phyloP scores from a whole-genome alignment of 2,797 vertebrate species.

The Alcedo quadribrachys region DNA sequence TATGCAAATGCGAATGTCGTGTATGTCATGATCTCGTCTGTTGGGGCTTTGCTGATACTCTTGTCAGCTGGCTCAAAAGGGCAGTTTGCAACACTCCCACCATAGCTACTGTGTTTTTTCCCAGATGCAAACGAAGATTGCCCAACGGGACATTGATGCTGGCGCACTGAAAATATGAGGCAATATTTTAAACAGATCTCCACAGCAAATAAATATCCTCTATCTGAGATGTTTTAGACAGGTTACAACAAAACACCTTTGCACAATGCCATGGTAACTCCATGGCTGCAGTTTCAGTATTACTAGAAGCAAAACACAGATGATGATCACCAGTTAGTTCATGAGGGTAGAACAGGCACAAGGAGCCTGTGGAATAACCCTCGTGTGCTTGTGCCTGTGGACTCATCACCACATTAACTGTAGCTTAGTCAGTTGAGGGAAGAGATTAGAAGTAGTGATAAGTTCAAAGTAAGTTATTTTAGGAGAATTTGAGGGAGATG shows the following conservation, averaged over 20 bases:
- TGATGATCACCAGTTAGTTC: background rate
- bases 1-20: background rate
- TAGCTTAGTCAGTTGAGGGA: background rate
- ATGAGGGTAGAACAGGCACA: background rate
- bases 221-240: slow-evolving; percentile 1
- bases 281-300: background rate
- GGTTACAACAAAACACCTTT: slow-evolving; percentile 29
- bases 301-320: background rate
- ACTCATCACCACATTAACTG: background rate
- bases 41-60: background rate
- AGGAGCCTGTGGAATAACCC: background rate
- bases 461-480: background rate
- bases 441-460: background rate
- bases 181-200: slow-evolving; percentile 40
- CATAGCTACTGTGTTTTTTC: background rate
- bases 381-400: background rate
- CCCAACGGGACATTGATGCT: background rate
- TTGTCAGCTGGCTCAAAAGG: background rate
- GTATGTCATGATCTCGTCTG: background rate
- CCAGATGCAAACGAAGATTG: background rate
- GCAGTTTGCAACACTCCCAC: background rate
- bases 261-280: slow-evolving; percentile 21
- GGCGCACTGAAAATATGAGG: background rate
- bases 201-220: slow-evolving; percentile 6
- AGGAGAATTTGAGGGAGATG: fast-evolving